Evolutionary conservation across 2,888 invertebrate genomes (phyloP).

Genomic region (Ormyrus labotus): DNA sequence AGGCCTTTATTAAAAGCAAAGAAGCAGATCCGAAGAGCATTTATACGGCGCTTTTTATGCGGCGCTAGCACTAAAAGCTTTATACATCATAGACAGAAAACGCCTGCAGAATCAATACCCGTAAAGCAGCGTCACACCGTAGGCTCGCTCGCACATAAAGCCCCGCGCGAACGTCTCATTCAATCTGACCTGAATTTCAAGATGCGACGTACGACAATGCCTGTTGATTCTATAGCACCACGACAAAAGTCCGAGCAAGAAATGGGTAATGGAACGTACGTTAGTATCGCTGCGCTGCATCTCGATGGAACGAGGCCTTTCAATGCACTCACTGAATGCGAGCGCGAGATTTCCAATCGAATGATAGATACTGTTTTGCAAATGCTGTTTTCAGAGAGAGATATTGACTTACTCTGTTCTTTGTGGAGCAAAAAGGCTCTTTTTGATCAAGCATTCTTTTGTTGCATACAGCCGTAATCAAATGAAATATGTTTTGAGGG

Average conservation of each 20-base stretch:
- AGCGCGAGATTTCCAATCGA: background rate
- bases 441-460: no score
- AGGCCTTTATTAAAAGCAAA: no score
- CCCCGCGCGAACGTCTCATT: background rate
- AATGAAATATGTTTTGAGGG: no score
- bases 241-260: constrained; percentile 27
- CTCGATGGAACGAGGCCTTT: constrained; percentile 8
- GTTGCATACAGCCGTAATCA: no score
- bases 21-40: no score
- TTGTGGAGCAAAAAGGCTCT: no score
- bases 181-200: constrained; percentile 31
- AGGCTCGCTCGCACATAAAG: background rate
- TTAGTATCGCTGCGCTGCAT: background rate
- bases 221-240: background rate
- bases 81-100: no score
- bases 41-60: no score
- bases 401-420: background rate
- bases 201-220: constrained; percentile 2
- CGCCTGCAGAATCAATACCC: no score
- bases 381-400: background rate
- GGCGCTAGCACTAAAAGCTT: no score
- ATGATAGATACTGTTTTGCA: constrained; percentile 2
- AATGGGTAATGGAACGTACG: constrained; percentile 21
- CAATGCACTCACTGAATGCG: background rate
- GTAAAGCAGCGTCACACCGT: no score